Percentiles rank a stretch among this genome's conserved stretches.
Conservation (phyloP, 2,797 vertebrate genomes). For the Oceanodroma leucorhoa region DNA sequence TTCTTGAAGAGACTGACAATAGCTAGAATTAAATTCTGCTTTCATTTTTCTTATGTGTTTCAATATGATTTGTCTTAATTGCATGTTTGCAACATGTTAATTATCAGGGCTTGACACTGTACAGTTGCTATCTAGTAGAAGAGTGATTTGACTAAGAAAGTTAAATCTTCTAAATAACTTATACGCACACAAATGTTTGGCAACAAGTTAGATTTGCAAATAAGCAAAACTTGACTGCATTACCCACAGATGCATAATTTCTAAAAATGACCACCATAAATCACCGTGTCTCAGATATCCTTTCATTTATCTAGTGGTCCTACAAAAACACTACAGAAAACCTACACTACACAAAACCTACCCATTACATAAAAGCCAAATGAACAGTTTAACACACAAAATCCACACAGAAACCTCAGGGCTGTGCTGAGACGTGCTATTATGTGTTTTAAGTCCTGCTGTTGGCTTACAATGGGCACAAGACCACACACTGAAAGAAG, state of each 20-base stretch:
- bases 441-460: neutral
- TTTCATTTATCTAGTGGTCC: neutral
- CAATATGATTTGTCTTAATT: constrained; percentile 52
- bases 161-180: neutral
- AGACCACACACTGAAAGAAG: neutral
- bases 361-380: constrained; percentile 1
- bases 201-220: constrained; percentile 53
- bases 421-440: neutral
- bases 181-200: neutral
- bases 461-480: neutral
- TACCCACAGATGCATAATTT: neutral
- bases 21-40: constrained; percentile 33
- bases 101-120: constrained; percentile 39
- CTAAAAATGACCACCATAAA: neutral
- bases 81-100: constrained; percentile 58
- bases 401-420: neutral
- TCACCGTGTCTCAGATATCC: neutral
- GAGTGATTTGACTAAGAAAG: constrained; percentile 15
- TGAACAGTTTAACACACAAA: neutral
- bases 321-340: neutral
- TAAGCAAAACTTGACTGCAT: neutral
- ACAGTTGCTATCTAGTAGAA: constrained; percentile 3
- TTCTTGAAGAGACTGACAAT: constrained; percentile 37
- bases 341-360: neutral
- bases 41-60: constrained; percentile 38